Evolutionary conservation across 2,888 invertebrate species (phyloP), one percentile per base, ranked within the genome.

Genomic region (Drosophila planitibia): DNA sequence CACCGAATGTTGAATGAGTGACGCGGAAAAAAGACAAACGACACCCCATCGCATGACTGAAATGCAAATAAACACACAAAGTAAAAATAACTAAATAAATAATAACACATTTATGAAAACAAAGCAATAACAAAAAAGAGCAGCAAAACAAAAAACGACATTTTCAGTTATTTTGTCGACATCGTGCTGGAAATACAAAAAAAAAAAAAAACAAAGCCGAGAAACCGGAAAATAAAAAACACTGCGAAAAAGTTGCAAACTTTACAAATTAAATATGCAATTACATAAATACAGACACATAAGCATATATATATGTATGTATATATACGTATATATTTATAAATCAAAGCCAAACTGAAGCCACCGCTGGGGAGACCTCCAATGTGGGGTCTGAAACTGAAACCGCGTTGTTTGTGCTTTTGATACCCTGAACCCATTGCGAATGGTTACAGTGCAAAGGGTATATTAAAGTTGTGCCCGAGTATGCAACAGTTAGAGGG

Each of bases 1-100:
- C 86, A 88, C 57, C 59, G 79, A 74, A 67, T 72, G 62, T 32
- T 69, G 58, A 81, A 79, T 76, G 81, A 79, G 62, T 85, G 75
- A 63, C 53, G 74, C 68, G 61, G 47, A 52, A 58, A 19, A 39
- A 16, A 37, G 12, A 39, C 25, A 28, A 57, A 57, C 60, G 52
- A 41, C 49, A 63, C 62, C 47, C 73, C 68, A 44, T 84, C 76
- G 81, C 86, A 83, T 83, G 89, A 85, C 83, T 79, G 65, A 85
- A 79, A 85, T 83, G 83, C 79, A 85, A 80, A 79, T 79, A 78
- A n/a, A 54, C 35, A 70, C 6, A 25, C 16, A 25, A 16, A 47
- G 22, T 16, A 2, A 47, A 22, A 47, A 25, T 47, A 47, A 75
- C 75, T 72, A 71, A 82, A 25, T 55, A 78, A 80, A 79, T 66